A percentile compares a stretch with the other conserved stretches of the same genome.
phyloP scores from a whole-genome alignment of 2,113 vertebrate genomes.

The Clarias gariepinus region DNA sequence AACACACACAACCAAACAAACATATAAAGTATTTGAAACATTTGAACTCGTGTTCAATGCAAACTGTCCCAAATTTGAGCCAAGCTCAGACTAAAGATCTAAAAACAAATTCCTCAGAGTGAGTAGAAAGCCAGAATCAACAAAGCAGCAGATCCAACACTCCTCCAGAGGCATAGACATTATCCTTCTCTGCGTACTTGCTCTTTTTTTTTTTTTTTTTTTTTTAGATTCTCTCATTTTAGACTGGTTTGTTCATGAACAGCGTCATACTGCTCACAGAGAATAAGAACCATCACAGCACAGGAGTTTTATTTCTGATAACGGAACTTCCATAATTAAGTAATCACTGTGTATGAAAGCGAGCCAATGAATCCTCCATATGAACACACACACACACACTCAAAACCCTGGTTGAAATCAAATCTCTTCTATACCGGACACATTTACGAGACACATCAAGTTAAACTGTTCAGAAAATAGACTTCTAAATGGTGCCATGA shows the following conservation, averaged over 20 bases:
- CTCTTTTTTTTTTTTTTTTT: neutral
- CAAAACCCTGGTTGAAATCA: neutral
- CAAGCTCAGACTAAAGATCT: neutral
- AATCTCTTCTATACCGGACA: neutral
- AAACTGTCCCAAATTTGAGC: too few species aligned
- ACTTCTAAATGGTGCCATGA: neutral
- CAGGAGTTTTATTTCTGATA: neutral
- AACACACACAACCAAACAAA: slow-evolving; percentile 26
- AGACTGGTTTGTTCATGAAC: neutral
- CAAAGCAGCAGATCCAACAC: neutral
- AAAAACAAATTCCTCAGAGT: neutral
- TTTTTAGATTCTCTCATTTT: neutral
- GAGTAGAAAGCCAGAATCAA: neutral
- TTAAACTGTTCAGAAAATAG: neutral
- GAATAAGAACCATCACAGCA: neutral
- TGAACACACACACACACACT: neutral
- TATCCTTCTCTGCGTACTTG: neutral
- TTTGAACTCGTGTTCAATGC: neutral
- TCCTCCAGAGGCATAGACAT: neutral
- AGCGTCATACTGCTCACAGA: neutral
- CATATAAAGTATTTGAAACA: neutral
- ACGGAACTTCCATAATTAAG: neutral
- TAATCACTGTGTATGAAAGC: neutral
- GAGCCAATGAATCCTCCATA: neutral
- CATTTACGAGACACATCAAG: neutral